Percentiles rank a stretch among this genome's conserved stretches.
Evolutionary conservation across 2,888 invertebrate genomes (phyloP).

Genomic region (Cryptosula pallasiana): DNA sequence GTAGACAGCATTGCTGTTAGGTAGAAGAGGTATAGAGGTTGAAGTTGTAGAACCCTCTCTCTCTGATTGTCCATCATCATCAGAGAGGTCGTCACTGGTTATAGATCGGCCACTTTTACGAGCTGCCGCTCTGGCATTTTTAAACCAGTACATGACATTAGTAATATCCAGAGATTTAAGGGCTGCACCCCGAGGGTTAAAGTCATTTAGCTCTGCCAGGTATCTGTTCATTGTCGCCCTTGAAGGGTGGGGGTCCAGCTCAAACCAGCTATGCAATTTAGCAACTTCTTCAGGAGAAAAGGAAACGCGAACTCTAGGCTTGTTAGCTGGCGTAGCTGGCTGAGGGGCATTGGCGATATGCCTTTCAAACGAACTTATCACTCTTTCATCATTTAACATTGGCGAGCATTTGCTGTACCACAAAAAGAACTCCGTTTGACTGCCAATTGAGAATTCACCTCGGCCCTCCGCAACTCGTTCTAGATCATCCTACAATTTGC

Average conservation of each 20-base stretch:
- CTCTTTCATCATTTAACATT: neutral
- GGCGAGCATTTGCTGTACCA: conserved; percentile 13
- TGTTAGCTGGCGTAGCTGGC: conserved; percentile 30
- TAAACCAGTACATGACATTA: conserved; percentile 83
- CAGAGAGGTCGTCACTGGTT: conserved; percentile 33
- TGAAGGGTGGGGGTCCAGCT: conserved; percentile 93
- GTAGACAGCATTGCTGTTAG: conserved; percentile 49
- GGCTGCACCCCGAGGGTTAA: conserved; percentile 75
- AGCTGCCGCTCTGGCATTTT: conserved; percentile 91
- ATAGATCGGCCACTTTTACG: conserved; percentile 71
- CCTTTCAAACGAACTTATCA: neutral
- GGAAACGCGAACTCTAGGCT: conserved; percentile 81
- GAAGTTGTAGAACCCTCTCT: conserved; percentile 15
- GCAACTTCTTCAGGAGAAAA: conserved; percentile 97
- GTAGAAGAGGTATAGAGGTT: conserved; percentile 39
- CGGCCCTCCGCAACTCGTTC: conserved; percentile 5
- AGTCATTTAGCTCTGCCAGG: conserved; percentile 83
- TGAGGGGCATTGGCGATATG: neutral
- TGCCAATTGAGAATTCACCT: neutral
- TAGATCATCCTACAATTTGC: conserved; percentile 11
- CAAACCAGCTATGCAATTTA: conserved; percentile 92
- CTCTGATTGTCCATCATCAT: conserved; percentile 16
- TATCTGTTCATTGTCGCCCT: conserved; percentile 93
- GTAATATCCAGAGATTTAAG: conserved; percentile 90
- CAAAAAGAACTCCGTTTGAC: neutral